A percentile compares a stretch with the other conserved stretches of the same genome.
Evolutionary conservation across 2,888 invertebrate species (phyloP).

Genomic region (Oegoconia quadripuncta): DNA sequence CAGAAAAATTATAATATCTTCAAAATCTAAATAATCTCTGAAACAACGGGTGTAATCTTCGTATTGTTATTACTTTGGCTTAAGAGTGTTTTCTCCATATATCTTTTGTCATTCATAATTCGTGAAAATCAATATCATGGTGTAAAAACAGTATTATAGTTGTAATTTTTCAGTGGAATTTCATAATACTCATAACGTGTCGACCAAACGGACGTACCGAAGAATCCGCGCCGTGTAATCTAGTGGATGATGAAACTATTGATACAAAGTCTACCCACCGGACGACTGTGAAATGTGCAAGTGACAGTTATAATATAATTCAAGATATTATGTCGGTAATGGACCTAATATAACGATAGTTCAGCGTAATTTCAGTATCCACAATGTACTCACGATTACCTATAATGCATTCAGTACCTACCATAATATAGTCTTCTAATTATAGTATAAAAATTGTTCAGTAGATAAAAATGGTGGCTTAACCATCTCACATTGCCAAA

Average conservation of each 20-base stretch:
- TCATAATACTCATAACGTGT: neutral
- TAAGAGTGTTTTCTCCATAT: no score
- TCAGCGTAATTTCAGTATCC: constrained; percentile 41
- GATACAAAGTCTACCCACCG: constrained; percentile 31
- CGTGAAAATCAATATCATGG: neutral
- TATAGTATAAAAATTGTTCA: constrained; percentile 40
- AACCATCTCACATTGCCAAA: constrained; percentile 58
- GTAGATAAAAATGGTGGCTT: constrained; percentile 49
- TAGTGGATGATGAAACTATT: constrained; percentile 25
- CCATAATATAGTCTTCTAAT: constrained; percentile 29
- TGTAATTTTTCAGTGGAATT: neutral
- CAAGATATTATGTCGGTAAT: neutral
- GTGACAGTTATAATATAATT: neutral
- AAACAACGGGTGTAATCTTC: no score
- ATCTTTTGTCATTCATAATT: neutral
- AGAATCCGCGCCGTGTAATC: constrained; percentile 1
- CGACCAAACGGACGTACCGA: constrained; percentile 1
- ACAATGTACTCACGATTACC: constrained; percentile 41
- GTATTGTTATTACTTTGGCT: no score
- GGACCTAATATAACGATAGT: constrained; percentile 22
- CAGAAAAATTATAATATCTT: no score
- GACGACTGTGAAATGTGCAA: constrained; percentile 12
- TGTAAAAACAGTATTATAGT: neutral
- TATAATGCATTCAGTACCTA: constrained; percentile 27
- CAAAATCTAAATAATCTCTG: no score